These are phyloP conservation scores for Zingel zingel DNA, from an alignment of 2,113 vertebrate species.

Conservation along the genomic window DNA sequence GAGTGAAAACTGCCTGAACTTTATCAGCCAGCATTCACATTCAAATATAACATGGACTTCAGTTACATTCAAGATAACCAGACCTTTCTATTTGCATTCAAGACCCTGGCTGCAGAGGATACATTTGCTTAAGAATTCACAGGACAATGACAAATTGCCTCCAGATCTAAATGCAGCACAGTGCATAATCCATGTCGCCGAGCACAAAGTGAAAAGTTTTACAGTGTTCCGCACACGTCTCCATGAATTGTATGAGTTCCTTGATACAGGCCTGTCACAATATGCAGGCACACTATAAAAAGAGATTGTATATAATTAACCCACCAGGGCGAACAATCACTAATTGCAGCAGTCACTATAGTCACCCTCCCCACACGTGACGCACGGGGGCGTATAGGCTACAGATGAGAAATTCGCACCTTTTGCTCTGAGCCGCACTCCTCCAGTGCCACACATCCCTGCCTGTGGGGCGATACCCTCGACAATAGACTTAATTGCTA, in stretches of 20 bases:
- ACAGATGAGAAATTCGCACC: constrained; percentile 74
- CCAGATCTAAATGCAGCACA: constrained; percentile 48
- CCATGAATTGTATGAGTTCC: constrained; percentile 56
- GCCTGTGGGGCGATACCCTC: constrained; percentile 53
- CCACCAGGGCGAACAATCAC: constrained; percentile 68
- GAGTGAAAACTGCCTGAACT: constrained; percentile 29
- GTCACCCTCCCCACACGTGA: constrained; percentile 59
- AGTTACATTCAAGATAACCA: background rate
- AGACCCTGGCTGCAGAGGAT: constrained; percentile 14
- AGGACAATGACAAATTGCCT: constrained; percentile 61
- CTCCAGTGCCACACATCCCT: constrained; percentile 52
- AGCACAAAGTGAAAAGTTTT: constrained; percentile 68
- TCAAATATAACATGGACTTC: constrained; percentile 34
- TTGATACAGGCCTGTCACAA: constrained; percentile 53
- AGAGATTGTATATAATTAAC: constrained; percentile 64
- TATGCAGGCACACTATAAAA: constrained; percentile 48
- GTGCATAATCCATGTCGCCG: constrained; percentile 40
- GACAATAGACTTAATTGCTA: constrained; percentile 78
- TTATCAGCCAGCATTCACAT: constrained; percentile 29
- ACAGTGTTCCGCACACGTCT: constrained; percentile 55
- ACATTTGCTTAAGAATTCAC: constrained; percentile 44
- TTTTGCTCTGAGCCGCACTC: constrained; percentile 69
- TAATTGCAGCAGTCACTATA: constrained; percentile 74
- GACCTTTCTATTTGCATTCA: constrained; percentile 10
- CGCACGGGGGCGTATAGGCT: constrained; percentile 65